Percentiles rank a stretch among this genome's conserved stretches.
Conservation (phyloP, 53 echinoderm and acorn worm genomes). For the Temnopleurus reevesii region DNA sequence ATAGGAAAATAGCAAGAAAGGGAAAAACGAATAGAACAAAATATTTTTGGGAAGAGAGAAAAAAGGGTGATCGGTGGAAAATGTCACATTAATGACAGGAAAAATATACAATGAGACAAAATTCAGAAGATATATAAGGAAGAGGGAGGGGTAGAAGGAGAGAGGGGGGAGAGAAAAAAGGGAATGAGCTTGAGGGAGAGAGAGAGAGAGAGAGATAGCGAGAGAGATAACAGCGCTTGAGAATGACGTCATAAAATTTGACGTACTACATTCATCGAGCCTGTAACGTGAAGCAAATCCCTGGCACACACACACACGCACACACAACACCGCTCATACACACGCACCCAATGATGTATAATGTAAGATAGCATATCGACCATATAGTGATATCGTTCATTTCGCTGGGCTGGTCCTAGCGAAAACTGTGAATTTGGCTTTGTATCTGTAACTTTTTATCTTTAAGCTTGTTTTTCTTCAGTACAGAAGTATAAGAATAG, state of each 20-base stretch:
- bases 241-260: conserved; percentile 63
- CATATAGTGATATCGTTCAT: conserved; percentile 29
- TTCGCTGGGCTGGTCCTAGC: conserved; percentile 62
- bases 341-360: conserved; percentile 25
- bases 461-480: conserved; percentile 27
- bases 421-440: conserved; percentile 27
- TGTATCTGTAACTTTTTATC: conserved; percentile 39
- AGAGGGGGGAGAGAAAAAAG: background rate
- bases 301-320: background rate
- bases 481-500: conserved; percentile 8
- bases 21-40: no score
- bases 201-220: conserved; percentile 37
- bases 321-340: background rate
- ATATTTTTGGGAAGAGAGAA: no score
- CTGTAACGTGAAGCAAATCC: background rate
- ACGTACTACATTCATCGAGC: conserved; percentile 30
- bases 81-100: no score
- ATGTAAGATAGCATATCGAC: conserved; percentile 27
- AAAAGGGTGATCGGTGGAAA: no score
- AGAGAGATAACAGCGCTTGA: background rate
- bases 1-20: no score
- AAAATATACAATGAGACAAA: no score
- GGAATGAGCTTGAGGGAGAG: background rate
- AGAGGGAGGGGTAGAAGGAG: background rate
- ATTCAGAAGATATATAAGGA: background rate